Evolutionary conservation across 2,113 vertebrate genomes (phyloP).

Genomic region (Halichoeres trimaculatus): DNA sequence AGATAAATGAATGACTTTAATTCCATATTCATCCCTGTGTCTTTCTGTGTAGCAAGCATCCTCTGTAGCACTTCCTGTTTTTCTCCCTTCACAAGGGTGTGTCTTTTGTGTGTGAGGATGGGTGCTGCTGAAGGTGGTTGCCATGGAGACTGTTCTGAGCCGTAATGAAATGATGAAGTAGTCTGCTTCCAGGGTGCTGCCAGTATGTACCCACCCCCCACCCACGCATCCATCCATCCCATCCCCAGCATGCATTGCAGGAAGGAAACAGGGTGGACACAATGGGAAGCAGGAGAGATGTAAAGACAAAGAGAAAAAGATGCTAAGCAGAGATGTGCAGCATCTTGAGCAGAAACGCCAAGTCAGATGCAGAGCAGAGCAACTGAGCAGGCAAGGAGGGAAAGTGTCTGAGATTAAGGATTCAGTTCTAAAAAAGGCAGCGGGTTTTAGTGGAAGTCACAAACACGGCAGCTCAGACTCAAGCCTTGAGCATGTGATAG

Average conservation of each 20-base stretch:
- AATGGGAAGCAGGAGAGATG: slow-evolving; percentile 29
- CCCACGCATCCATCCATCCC: slow-evolving; percentile 44
- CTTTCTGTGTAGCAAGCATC: slow-evolving; percentile 2
- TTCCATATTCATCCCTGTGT: background rate
- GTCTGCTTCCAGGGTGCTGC: slow-evolving; percentile 71
- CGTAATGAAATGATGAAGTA: slow-evolving; percentile 68
- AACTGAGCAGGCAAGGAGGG: background rate
- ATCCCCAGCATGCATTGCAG: slow-evolving; percentile 61
- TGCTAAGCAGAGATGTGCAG: slow-evolving; percentile 16
- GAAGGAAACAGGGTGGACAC: slow-evolving; percentile 43
- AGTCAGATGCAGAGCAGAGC: slow-evolving; percentile 22
- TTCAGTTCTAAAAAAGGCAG: slow-evolving; percentile 14
- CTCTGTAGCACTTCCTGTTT: slow-evolving; percentile 69
- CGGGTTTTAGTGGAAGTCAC: slow-evolving; percentile 41
- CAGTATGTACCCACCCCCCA: slow-evolving; percentile 67
- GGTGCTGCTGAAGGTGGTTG: slow-evolving; percentile 66
- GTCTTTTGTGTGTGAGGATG: slow-evolving; percentile 70
- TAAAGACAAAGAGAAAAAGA: slow-evolving; percentile 38
- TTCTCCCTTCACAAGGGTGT: slow-evolving; percentile 67
- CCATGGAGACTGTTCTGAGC: slow-evolving; percentile 76
- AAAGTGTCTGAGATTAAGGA: slow-evolving; percentile 34
- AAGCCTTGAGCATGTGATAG: slow-evolving; percentile 39
- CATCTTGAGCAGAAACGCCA: slow-evolving; percentile 35
- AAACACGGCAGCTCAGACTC: slow-evolving; percentile 38
- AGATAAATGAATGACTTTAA: background rate